Base-by-base conservation (phyloP, 2,113 vertebrate genomes). In the Panthera uncia region DNA sequence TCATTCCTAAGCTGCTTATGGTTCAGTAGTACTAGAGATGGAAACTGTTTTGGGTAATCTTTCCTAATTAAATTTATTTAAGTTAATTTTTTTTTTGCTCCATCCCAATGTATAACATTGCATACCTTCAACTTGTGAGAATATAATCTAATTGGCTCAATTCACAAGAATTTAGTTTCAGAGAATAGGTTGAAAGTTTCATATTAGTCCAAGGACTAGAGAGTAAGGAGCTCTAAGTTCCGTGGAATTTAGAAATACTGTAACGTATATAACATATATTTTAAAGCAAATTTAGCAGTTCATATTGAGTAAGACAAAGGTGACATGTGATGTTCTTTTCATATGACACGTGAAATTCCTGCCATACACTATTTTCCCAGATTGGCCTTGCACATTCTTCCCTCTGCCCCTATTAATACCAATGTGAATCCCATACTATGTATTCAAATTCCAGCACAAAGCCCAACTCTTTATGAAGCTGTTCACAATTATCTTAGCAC, bases 51-150 rank as follows among this genome's bases (percentile, higher is more conserved):
- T 69, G 21, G 23, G 25, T 91, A 90, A 94, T 65, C 27, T 88
- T 85, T 94, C 66, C 66, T 93, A 92, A 97, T 97, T 96, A 88
- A 80, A 69, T 85, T 68, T 91, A 92, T 86, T 84, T 95, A 94
- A 91, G 95, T 94, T 52, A 33, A 63, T 94, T 95, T 69, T 81
- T 41, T 41, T 45, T 48, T 68, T 50, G 14, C 57, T 73, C 8
- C 14, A n/a, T 48, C 27, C 65, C 52, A 82, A n/a, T 76, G 38
- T 88, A 45, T 78, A 97, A 36, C 27, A 80, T 81, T 55, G 65
- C 10, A 41, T 95, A 63, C 25, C n/a, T 94, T 92, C 94, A 71
- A 80, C 52, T 87, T 83, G 13, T 73, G 50, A 93, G 50, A 92
- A 61, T 68, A 5, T 87, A 27, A 29, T 48, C 50, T 89, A 55